Conservation (phyloP, 2,113 vertebrate genomes). For the Zeus faber region DNA sequence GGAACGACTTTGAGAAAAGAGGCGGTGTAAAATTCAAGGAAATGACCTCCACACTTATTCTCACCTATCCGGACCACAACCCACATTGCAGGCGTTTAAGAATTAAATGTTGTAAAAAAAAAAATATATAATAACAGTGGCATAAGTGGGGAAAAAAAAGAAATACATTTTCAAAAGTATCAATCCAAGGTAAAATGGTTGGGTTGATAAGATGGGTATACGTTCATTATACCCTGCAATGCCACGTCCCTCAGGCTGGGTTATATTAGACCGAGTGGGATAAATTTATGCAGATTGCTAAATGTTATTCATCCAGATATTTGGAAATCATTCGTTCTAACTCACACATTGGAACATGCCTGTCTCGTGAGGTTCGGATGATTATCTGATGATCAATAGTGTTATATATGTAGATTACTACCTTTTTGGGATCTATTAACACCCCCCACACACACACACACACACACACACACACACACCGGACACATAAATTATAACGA, state of each 20-base stretch:
- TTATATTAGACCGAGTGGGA: not conserved
- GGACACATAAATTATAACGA: not conserved
- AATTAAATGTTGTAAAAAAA: not conserved
- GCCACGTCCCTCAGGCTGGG: not conserved
- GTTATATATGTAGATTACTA: no score
- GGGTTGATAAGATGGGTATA: conserved; percentile 10
- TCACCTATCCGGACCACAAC: conserved; percentile 32
- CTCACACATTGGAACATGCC: no score
- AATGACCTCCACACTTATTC: conserved; percentile 42
- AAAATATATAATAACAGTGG: no score
- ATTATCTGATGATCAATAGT: no score
- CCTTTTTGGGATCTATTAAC: no score
- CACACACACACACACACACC: not conserved
- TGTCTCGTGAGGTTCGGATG: no score
- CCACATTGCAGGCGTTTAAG: conserved; percentile 17
- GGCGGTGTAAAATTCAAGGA: conserved; percentile 10
- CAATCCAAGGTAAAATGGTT: not conserved
- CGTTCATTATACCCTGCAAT: conserved; percentile 28
- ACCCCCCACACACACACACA: not conserved
- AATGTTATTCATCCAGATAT: no score
- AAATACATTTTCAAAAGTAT: not conserved
- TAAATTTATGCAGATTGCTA: not conserved
- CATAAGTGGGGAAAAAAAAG: no score
- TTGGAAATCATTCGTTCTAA: no score
- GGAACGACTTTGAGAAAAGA: not conserved